Evolutionary conservation across 2,797 vertebrate genomes (phyloP).

Genomic region (Columba guinea): DNA sequence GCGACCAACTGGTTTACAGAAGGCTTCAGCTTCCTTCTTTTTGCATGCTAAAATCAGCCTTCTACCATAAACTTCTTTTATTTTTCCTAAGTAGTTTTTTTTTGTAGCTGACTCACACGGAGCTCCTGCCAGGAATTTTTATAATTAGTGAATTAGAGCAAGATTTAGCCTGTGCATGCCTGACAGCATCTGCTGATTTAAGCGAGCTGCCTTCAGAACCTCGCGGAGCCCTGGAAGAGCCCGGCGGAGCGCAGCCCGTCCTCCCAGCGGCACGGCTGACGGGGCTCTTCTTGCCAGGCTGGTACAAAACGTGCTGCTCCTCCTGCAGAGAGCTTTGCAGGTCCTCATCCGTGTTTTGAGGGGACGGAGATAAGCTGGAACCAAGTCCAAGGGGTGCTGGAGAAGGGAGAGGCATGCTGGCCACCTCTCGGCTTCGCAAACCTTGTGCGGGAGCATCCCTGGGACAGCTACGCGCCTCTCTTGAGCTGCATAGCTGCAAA

Average conservation of each 20-base stretch:
- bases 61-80: constrained; percentile 11
- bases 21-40: not conserved
- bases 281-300: not conserved
- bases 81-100: constrained; percentile 46
- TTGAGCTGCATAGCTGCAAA: constrained; percentile 38
- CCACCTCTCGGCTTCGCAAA: not conserved
- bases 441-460: not conserved
- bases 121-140: constrained; percentile 75
- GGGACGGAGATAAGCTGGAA: not conserved
- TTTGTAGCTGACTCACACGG: constrained; percentile 72
- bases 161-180: constrained; percentile 69
- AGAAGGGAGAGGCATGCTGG: not conserved
- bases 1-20: not conserved
- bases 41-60: constrained; percentile 49
- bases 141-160: constrained; percentile 74
- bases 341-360: not conserved
- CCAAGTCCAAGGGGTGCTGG: not conserved
- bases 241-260: not conserved
- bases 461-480: not conserved
- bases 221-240: not conserved
- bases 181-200: constrained; percentile 69
- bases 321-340: not conserved
- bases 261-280: not conserved
- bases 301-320: not conserved
- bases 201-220: constrained; percentile 23